Percentiles rank a stretch among this genome's conserved stretches.
Conservation (phyloP, 2,113 vertebrate genomes). For the Oryctolagus cuniculus region DNA sequence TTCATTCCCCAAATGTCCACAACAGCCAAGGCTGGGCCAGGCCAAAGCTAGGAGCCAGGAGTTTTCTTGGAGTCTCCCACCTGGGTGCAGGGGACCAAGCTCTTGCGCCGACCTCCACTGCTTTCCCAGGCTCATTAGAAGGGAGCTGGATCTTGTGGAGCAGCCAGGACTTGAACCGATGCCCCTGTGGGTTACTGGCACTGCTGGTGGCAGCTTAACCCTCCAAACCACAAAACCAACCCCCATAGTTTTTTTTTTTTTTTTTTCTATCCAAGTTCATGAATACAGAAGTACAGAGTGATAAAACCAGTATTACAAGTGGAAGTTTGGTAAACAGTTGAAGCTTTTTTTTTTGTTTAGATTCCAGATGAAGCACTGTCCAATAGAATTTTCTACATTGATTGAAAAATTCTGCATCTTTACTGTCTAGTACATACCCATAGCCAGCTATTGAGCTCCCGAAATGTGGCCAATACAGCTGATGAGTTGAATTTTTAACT, state of each 20-base stretch:
- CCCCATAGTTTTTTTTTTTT: background rate
- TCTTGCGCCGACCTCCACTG: no score
- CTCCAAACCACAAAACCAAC: no score
- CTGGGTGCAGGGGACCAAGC: no score
- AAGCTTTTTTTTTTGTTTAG: background rate
- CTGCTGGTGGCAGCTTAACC: no score
- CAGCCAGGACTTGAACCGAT: no score
- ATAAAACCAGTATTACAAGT: background rate
- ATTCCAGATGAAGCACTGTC: background rate
- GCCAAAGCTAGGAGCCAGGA: no score
- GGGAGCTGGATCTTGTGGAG: no score
- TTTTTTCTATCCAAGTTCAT: background rate
- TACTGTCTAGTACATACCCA: background rate
- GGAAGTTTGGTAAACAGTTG: background rate
- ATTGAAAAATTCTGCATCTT: background rate
- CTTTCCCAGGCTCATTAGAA: no score
- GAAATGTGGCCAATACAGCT: background rate
- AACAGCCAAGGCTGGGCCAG: no score
- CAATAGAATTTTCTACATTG: background rate
- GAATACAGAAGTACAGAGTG: background rate
- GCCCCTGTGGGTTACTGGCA: no score
- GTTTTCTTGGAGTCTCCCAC: no score
- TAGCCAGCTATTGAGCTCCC: background rate
- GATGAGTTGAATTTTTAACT: constrained; percentile 13
- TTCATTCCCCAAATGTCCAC: no score